Conservation (phyloP, 2,113 vertebrate genomes). For the Picathartes gymnocephalus region DNA sequence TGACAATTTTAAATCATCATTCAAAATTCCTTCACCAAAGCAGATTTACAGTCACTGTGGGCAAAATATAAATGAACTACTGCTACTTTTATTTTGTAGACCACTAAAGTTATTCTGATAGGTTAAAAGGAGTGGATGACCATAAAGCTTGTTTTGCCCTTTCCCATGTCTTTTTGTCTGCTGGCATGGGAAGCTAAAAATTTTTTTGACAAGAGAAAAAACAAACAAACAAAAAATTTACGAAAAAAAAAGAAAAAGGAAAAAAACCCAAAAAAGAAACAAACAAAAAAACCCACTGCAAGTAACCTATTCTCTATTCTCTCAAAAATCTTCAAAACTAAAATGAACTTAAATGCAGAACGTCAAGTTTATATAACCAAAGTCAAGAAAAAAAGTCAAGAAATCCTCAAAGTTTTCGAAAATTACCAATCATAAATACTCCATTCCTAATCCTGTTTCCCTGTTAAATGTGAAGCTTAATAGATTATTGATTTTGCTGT, state of each 20-base stretch:
- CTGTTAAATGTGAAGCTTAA: slow-evolving; percentile 26
- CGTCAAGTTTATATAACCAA: background rate
- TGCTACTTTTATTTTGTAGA: background rate
- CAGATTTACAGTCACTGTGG: background rate
- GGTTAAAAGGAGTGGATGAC: background rate
- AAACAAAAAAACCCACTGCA: background rate
- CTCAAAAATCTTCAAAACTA: background rate
- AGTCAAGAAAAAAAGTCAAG: slow-evolving; percentile 37
- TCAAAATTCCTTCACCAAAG: background rate
- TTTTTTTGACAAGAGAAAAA: background rate
- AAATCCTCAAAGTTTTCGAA: slow-evolving; percentile 4
- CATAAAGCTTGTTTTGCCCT: background rate
- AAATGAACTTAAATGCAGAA: background rate
- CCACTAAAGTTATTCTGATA: background rate
- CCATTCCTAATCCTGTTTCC: background rate
- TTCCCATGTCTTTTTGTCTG: background rate
- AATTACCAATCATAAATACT: background rate
- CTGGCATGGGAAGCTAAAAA: background rate
- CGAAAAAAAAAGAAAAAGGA: background rate
- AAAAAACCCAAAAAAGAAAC: background rate
- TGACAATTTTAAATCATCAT: background rate
- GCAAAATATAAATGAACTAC: background rate
- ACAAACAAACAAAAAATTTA: background rate
- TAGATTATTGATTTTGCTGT: slow-evolving; percentile 50
- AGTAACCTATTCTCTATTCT: background rate